Evolutionary conservation across 1,140 invertebrate species (phyloP).

Genomic region (Lepidurus couesii): DNA sequence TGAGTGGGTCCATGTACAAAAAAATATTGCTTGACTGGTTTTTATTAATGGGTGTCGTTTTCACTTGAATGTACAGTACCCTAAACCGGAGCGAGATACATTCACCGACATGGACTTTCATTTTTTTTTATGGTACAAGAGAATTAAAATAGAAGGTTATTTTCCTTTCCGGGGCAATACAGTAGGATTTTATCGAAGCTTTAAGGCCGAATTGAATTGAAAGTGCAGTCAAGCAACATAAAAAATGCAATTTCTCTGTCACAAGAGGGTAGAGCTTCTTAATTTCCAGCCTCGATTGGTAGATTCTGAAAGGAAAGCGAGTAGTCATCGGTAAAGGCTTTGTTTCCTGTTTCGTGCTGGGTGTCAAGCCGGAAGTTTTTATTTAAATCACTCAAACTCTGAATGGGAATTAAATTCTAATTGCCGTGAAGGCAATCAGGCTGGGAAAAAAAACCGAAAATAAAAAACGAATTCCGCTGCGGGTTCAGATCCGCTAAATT

Average conservation of each 20-base stretch:
- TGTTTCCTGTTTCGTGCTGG: not conserved
- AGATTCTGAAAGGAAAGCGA: not conserved
- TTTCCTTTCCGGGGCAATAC: no score
- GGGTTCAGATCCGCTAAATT: no score
- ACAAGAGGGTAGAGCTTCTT: no score
- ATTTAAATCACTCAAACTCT: not conserved
- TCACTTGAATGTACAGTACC: not conserved
- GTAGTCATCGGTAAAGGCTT: not conserved
- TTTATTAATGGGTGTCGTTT: conserved; percentile 1
- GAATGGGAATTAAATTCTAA: no score
- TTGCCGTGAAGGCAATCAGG: no score
- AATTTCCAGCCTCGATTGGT: not conserved
- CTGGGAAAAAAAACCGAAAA: no score
- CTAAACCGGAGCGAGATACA: not conserved
- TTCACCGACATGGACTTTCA: not conserved
- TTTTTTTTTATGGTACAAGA: not conserved
- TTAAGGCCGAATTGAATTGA: no score
- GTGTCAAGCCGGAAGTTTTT: not conserved
- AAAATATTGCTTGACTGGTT: not conserved
- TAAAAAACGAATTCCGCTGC: no score
- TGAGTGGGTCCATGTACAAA: not conserved
- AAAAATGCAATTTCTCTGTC: no score
- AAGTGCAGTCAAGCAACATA: no score
- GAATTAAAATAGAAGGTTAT: not conserved
- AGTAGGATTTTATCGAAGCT: no score